Evolutionary conservation across 1,140 invertebrate genomes (phyloP), one percentile per base, ranked within the genome.

Genomic region (Papilio polyxenes): DNA sequence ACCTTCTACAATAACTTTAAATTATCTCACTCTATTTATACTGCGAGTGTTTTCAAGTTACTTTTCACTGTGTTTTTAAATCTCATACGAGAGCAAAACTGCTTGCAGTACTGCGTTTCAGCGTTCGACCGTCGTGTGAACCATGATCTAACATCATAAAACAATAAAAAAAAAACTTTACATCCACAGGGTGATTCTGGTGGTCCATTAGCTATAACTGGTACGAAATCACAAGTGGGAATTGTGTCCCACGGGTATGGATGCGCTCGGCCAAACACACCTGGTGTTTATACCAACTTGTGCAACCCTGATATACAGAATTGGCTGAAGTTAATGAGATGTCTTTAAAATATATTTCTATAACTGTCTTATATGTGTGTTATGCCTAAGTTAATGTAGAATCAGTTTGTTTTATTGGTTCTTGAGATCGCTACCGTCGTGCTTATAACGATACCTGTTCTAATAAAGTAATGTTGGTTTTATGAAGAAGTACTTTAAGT

Each of bases 131-230:
- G 0, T 59, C 56, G 56, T 59, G 56, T 59, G 0, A 53, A 53
- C 13, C 11, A 51, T 53, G 2, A 6, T 2, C 15, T 53, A 15
- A 6, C 15, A 15, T 15, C 51, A 11, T 11, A 53, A 53, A 11
- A 51, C 49, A 51, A 10, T 51, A 51, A 51, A 51, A 4, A 4
- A 51, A 9, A 11, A 51, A 11, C 2, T 59, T 53, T 82, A 81
- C 20, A 8, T 78, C 65, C 82, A n/a, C 62, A 92, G 89, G 90
- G 89, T 80, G 90, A 90, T 85, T 91, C 90, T 3, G 90, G 88
- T 80, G 89, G 89, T 23, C 89, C 89, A 6, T 87, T 86, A 7
- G 87, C 88, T 3, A 82, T 79, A 69, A 82, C 82, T 15, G 65
- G 62, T 20, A 77, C 69, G 9, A 75, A 80, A 44, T 23, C 72